Evolutionary conservation across 2,113 vertebrate genomes (phyloP).

Genomic region (Recurvirostra avosetta): DNA sequence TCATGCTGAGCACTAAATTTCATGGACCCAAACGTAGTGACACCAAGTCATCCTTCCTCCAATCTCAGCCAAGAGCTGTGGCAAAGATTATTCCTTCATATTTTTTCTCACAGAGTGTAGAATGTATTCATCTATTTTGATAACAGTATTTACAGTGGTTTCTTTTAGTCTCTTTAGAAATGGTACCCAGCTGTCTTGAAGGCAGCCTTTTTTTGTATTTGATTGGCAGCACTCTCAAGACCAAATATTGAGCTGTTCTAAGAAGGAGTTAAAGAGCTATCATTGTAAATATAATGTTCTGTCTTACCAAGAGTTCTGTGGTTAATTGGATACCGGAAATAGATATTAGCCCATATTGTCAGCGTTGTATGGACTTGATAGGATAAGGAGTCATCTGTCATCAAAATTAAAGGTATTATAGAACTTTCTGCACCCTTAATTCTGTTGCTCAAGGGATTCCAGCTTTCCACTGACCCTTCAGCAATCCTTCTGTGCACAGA

Average conservation of each 20-base stretch:
- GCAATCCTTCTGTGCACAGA: not conserved
- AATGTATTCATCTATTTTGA: constrained; percentile 35
- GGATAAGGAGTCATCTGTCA: not conserved
- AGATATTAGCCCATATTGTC: constrained; percentile 12
- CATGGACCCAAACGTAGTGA: not conserved
- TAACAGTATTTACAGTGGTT: constrained; percentile 46
- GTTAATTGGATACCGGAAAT: constrained; percentile 11
- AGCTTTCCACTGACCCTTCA: not conserved
- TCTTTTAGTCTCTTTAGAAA: constrained; percentile 49
- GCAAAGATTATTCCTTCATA: not conserved
- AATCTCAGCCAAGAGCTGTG: not conserved
- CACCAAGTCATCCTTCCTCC: not conserved
- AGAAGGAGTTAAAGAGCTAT: constrained; percentile 42
- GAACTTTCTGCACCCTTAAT: not conserved
- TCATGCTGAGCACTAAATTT: not conserved
- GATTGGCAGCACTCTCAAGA: constrained; percentile 42
- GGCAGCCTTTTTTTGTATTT: constrained; percentile 28
- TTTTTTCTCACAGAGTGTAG: not conserved
- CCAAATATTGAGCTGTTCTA: constrained; percentile 47
- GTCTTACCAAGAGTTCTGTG: constrained; percentile 12
- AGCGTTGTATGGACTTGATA: not conserved
- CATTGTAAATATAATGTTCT: constrained; percentile 38
- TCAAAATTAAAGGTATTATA: not conserved
- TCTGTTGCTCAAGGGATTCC: not conserved
- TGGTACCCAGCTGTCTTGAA: constrained; percentile 27